Evolutionary conservation across 2,113 vertebrate genomes (phyloP).

Genomic region (Elgaria multicarinata): DNA sequence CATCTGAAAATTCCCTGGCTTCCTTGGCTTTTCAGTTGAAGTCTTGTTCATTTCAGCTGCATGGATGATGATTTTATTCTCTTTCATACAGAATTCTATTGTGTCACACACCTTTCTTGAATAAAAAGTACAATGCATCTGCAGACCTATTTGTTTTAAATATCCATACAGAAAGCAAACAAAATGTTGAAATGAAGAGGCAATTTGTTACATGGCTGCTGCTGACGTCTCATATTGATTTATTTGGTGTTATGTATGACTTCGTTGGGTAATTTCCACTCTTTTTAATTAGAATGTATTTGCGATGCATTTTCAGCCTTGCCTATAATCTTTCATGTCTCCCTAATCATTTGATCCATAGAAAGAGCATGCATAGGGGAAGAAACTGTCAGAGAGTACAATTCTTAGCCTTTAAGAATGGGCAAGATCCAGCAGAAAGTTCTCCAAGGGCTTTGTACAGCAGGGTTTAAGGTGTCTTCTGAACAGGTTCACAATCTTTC

Average conservation of each 20-base stretch:
- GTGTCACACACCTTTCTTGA: not conserved
- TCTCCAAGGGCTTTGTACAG: not conserved
- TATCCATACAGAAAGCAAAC: constrained; percentile 21
- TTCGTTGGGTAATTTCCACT: not conserved
- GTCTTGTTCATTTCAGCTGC: constrained; percentile 19
- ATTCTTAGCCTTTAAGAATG: not conserved
- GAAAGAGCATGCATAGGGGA: not conserved
- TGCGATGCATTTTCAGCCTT: constrained; percentile 32
- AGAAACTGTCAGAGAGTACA: not conserved
- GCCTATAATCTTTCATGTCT: constrained; percentile 2
- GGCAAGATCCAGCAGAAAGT: not conserved
- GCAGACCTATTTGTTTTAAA: constrained; percentile 24
- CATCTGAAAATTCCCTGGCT: constrained; percentile 17
- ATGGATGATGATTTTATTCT: constrained; percentile 45
- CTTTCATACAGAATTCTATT: constrained; percentile 24
- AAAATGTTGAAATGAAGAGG: not conserved
- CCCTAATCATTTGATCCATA: not conserved
- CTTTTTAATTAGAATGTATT: constrained; percentile 42
- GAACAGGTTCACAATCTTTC: too few relatives aligned
- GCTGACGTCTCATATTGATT: constrained; percentile 20
- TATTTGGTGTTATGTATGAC: constrained; percentile 44
- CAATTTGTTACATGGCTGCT: constrained; percentile 28
- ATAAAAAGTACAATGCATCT: constrained; percentile 3
- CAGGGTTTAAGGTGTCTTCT: too few relatives aligned
- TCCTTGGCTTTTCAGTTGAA: constrained; percentile 24